Base-by-base conservation (phyloP, 2,888 invertebrate species). In the Rhodophaea formosa region DNA sequence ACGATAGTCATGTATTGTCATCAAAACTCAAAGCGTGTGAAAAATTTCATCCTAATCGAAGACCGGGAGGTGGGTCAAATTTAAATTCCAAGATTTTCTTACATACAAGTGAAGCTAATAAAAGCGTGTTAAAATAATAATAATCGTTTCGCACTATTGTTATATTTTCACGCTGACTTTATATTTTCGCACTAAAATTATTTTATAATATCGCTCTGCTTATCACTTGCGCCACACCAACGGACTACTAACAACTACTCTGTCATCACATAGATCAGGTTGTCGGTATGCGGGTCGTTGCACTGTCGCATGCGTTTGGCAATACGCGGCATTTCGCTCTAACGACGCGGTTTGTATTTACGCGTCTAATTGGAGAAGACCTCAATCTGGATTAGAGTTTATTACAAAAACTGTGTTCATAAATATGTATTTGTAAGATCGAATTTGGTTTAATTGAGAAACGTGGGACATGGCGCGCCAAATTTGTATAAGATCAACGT, bases 251-350 rank as follows among this genome's bases (percentile, higher is more conserved):
- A 80, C 81, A 84, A 84, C 80, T 77, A 79, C 74, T 86, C 86
- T 80, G 86, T 87, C 86, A 88, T 88, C 86, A 82, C 82, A 79
- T 82, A 82, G 82, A 87, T 82, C 87, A 84, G 82, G 85, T 84
- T 82, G 81, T 70, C 73, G 85, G 86, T 79, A 84, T 84, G 84
- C 86, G 70, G 85, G 84, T 81, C 85, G 75, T 82, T 84, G 86
- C 79, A 70, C 86, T 69, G 77, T 49, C 72, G 69, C 65, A 67
- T 51, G 51, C 74, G 82, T 86, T 88, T 88, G 87, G 87, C 80
- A 88, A 88, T 84, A 82, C 78, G 79, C 80, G 78, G 82, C 84
- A 82, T 82, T 85, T 84, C 73, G 70, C 77, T 59, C 54, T 39
- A 57, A 70, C 57, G 53, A 56, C 51, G 66, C 56, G 62, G 69